Evolutionary conservation across 2,888 invertebrate species (phyloP), one percentile per base, ranked within the genome.

Genomic region (Euplagia quadripunctaria): DNA sequence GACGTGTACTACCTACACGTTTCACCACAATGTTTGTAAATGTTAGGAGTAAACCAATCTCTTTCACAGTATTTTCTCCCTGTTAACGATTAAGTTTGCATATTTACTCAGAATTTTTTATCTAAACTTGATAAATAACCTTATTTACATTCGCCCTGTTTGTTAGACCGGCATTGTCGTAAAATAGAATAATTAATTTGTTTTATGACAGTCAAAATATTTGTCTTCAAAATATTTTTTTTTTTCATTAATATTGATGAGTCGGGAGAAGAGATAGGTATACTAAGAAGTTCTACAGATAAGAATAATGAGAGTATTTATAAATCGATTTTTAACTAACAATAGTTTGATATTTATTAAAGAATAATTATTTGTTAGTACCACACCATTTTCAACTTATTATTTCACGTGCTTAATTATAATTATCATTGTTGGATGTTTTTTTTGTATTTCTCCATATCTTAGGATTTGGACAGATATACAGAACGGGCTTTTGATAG

Each of bases 101-200:
- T 43, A 43, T 31, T 64, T 42, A 4, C 5, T 4, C 17, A 1
- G 11, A 64, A 64, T 64, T 64, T 42, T 64, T 43, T 64, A 41
- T 64, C 17, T 42, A n/a, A 67, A 51, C 49, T 67, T 67, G 31
- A 51, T 51, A 31, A 67, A 67, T 51, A 51, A 41, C 20, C 31
- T 67, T 51, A 67, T 67, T 67, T 52, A 51, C n/a, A 68, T 55
- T 55, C 31, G n/a, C 17, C n/a, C 41, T 68, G 68, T 55, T 68
- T 68, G 42, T n/a, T 42, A 42, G 31, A 17, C 68, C 41, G 41
- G 41, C 12, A 41, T 31, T 31, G 67, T 55, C 68, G 52, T 68
- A 68, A 64, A 42, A 64, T 41, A 51, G 51, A 70, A 64, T 70
- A 51, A 64, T 64, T 70, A 64, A 64, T 70, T 64, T 64, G 17